Evolutionary conservation across 2,113 vertebrate genomes (phyloP).

Genomic region (Aptenodytes forsteri): DNA sequence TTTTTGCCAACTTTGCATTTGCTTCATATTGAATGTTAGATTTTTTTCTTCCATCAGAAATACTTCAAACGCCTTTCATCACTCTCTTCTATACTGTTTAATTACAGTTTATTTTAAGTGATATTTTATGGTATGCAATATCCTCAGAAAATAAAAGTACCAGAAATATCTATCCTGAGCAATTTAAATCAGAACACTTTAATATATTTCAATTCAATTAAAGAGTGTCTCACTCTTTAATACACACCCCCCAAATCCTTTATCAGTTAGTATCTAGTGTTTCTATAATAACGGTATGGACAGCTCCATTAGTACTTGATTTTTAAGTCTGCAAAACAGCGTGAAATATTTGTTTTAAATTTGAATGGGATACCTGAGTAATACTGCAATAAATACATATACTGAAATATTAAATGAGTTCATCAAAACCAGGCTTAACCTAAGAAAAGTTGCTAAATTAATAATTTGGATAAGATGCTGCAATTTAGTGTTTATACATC

Average conservation of each 20-base stretch:
- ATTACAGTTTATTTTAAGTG: neutral
- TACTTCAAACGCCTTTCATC: neutral
- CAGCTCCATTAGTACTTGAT: neutral
- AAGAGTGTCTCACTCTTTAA: neutral
- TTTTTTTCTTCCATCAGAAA: neutral
- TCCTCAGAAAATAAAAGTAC: neutral
- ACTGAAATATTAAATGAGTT: neutral
- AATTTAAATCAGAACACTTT: neutral
- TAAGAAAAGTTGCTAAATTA: slow-evolving; percentile 10
- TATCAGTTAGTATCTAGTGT: neutral
- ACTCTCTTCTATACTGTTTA: neutral
- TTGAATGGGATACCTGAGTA: neutral
- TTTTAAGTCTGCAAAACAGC: neutral
- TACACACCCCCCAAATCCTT: neutral
- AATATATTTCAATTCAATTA: neutral
- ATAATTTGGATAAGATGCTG: neutral
- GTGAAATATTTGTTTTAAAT: neutral
- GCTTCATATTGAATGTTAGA: neutral
- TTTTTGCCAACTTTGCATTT: neutral
- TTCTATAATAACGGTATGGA: neutral
- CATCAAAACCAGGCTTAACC: neutral
- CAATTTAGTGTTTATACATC: slow-evolving; percentile 8
- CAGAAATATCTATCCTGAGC: neutral
- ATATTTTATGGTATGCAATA: neutral
- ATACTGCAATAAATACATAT: neutral